Conservation (phyloP, 1,140 invertebrate genomes). For the Trachymyrmex septentrionalis region DNA sequence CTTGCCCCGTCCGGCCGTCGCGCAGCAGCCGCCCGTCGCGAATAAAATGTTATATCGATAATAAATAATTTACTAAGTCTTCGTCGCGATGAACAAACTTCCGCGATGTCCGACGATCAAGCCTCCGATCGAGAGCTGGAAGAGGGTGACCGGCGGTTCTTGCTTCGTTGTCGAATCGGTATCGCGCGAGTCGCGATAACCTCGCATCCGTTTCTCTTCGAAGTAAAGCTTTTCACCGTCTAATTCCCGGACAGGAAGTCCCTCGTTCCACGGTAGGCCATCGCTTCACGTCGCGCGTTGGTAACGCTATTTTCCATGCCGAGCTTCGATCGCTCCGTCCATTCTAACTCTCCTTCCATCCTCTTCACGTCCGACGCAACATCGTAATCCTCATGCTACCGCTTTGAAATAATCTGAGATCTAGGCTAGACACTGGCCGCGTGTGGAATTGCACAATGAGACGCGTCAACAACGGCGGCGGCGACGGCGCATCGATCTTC, state of each 20-base stretch:
- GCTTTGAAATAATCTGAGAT: slow-evolving; percentile 77
- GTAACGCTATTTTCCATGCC: slow-evolving; percentile 18
- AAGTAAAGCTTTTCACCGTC: slow-evolving; percentile 5
- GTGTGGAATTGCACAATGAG: slow-evolving; percentile 64
- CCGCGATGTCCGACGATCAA: slow-evolving; percentile 70
- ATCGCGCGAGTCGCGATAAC: not conserved
- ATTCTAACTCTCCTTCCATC: not conserved
- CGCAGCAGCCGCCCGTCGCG: slow-evolving; percentile 56
- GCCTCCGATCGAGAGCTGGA: slow-evolving; percentile 42
- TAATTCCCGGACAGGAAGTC: slow-evolving; percentile 5
- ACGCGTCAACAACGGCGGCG: slow-evolving; percentile 41
- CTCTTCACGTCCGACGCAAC: slow-evolving; percentile 21
- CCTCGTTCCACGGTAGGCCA: slow-evolving; percentile 46
- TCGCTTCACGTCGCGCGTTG: slow-evolving; percentile 49
- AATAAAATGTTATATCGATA: slow-evolving; percentile 76
- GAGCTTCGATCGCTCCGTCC: not conserved
- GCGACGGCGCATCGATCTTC: slow-evolving; percentile 32
- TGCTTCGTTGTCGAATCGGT: slow-evolving; percentile 17
- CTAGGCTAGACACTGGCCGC: slow-evolving; percentile 73
- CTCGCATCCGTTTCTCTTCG: slow-evolving; percentile 1
- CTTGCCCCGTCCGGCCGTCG: slow-evolving; percentile 56
- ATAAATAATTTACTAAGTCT: slow-evolving; percentile 86
- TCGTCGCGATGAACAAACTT: slow-evolving; percentile 81
- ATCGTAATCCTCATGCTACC: slow-evolving; percentile 44
- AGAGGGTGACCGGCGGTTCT: slow-evolving; percentile 43